Base-by-base conservation (phyloP, 2,888 invertebrate species). In the Lithosia quadra region DNA sequence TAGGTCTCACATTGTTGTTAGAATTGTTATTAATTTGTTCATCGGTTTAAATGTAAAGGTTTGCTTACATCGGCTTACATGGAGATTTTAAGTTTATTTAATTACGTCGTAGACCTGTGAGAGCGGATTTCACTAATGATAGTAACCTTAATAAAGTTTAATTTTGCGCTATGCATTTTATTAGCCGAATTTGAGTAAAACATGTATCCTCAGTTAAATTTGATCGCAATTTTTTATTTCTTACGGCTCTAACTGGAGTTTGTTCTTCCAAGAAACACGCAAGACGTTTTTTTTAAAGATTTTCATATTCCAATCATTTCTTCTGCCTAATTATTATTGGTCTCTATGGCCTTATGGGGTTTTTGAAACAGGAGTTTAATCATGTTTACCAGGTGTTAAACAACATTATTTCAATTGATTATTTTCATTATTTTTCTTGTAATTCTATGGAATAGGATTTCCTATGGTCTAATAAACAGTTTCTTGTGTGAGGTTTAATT, bases 1-100 rank as follows among this genome's bases (percentile, higher is more conserved):
- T 62, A 77, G 60, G n/a, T 49, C 49, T 9, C n/a, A 49, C 1
- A 49, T 49, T 49, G n/a, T 10, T 62, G n/a, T 39, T 13, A 24
- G 8, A 28, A 4, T 59, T 28, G 18, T 43, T 43, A 21, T 18
- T 7, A 11, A 22, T 36, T 36, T 60, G 15, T 15, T 10, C 21
- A 15, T 22, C 1, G 55, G 13, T 39, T 58, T 34, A 34, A 60
- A 10, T 60, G 60, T 60, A 39, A 34, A 22, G 13, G 33, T 60
- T 34, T 34, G n/a, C 22, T 34, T 59, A 49, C 49, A n/a, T 43
- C 7, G 13, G n/a, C 22, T 34, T 59, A 49, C 49, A n/a, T 43
- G 18, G 13, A 18, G 7, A n/a, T 49, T 49, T 49, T n/a, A 49
- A 0, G 8, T n/a, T n/a, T 49, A 49, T 49, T n/a, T 49, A 49